Base-by-base conservation (phyloP, 2,888 invertebrate genomes). In the Machimus rusticus region DNA sequence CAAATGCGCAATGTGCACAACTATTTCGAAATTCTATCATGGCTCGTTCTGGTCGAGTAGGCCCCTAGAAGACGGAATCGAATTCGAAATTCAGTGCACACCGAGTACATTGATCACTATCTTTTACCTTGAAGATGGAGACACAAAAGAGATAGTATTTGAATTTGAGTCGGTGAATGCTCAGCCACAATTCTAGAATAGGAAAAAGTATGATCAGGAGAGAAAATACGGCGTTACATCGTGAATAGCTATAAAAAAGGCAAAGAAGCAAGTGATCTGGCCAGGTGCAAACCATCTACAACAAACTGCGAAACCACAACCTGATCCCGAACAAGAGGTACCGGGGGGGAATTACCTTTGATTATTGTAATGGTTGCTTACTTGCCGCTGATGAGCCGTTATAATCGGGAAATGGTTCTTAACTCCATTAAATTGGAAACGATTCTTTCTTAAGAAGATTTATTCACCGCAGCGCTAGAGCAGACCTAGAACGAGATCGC, bases 331-430 rank as follows among this genome's bases (percentile, higher is more conserved):
- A 55, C 55, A 66, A 79, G 51, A 28, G 66, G 12, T 14, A 28
- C 66, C 28, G 19, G 9, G 9, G 23, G 28, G 51, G 79, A 79
- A 79, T 79, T 51, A 51, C 51, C 51, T 55, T 79, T 79, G 79
- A 79, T 79, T 79, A 55, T 79, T 79, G 51, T 79, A 79, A 79
- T 79, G 55, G 55, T 79, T 46, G 79, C 79, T 46, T 79, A 79
- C 51, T 28, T 23, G 12, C 79, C 79, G 79, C 79, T 46, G 79
- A 46, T 79, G 79, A 79, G 79, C 51, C 51, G 51, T 79, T 79
- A 79, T 79, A 79, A 79, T 79, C 46, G 79, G 51, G 31, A 79
- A 79, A 46, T 46, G 28, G 51, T 79, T 79, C 79, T 79, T 51
- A 79, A 79, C 79, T 31, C 79, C 39, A 79, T 79, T 79, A 79